These are phyloP conservation scores for Diploscapter pachys DNA, from an alignment of 1,140 invertebrate species.

Conservation along the genomic window DNA sequence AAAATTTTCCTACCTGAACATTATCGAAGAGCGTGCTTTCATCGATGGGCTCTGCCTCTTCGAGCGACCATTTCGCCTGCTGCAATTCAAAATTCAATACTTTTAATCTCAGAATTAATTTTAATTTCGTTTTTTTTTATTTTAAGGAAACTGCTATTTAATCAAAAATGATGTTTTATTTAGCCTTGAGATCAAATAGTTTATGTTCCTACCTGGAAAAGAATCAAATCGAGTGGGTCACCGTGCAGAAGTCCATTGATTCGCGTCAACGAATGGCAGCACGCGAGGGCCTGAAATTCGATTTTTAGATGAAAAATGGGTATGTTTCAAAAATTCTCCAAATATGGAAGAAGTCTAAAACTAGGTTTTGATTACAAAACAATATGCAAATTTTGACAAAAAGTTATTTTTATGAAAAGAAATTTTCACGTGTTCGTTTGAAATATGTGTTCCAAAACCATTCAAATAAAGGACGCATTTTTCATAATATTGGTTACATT, in stretches of 20 bases:
- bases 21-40: slow-evolving; percentile 3
- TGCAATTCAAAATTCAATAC: background rate
- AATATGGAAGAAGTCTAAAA: no score
- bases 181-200: slow-evolving; percentile 62
- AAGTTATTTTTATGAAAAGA: no score
- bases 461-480: no score
- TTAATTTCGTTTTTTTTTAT: no score
- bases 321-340: background rate
- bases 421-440: no score
- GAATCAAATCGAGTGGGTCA: slow-evolving; percentile 86
- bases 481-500: no score
- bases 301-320: background rate
- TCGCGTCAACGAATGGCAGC: no score
- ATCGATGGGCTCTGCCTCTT: background rate
- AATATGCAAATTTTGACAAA: no score
- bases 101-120: no score
- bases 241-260: slow-evolving; percentile 78
- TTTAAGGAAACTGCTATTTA: no score
- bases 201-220: slow-evolving; percentile 62
- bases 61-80: background rate
- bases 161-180: background rate
- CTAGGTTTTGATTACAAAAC: no score
- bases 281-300: slow-evolving; percentile 14
- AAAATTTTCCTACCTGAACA: background rate
- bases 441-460: no score